Conservation (phyloP, 2,797 vertebrate species). For the Sarcophilus harrisii region DNA sequence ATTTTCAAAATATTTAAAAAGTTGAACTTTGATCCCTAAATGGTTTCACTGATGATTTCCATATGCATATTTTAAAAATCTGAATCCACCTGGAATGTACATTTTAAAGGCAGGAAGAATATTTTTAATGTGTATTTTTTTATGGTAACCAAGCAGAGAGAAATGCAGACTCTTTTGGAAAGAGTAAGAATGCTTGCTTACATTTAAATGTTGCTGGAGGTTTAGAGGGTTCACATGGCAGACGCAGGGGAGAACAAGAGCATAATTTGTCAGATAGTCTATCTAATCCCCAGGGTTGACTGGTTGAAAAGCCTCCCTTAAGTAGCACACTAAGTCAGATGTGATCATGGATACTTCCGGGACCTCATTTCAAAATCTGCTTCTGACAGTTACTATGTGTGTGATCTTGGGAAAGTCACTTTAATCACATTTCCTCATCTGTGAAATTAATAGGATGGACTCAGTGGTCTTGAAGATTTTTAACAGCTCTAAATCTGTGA, state of each 20-base stretch:
- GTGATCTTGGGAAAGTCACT: background rate
- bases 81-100: background rate
- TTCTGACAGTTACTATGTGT: background rate
- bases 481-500: background rate
- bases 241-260: background rate
- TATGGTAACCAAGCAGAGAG: background rate
- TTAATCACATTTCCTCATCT: background rate
- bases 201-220: background rate
- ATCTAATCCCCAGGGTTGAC: conserved; percentile 1
- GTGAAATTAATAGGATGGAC: background rate
- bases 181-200: background rate
- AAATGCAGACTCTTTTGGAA: background rate
- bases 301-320: background rate
- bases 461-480: background rate
- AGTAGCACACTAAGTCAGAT: background rate
- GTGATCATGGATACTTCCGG: background rate
- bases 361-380: background rate
- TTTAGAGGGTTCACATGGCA: background rate
- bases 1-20: background rate
- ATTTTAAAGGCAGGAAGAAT: conserved; percentile 10
- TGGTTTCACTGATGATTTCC: background rate
- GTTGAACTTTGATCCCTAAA: conserved; percentile 5
- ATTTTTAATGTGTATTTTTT: background rate
- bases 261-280: conserved; percentile 7
- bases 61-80: background rate